phyloP scores from a whole-genome alignment of 2,113 vertebrate species.

The Sebastes fasciatus region DNA sequence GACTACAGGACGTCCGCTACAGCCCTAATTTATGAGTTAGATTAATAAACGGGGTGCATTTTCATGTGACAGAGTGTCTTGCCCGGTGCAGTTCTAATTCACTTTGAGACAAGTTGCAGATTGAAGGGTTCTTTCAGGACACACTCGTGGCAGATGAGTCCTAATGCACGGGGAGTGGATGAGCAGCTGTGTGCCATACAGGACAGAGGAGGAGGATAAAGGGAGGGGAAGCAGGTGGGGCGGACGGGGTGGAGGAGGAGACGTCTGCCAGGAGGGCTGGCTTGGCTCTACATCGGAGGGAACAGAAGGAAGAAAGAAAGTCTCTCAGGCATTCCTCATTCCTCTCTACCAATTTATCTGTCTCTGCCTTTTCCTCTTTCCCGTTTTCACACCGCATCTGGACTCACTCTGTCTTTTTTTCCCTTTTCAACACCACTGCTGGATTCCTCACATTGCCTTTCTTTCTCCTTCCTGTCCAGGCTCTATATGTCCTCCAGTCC shows the following conservation, averaged over 20 bases:
- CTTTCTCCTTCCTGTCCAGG: slow-evolving; percentile 60
- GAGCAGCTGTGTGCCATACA: slow-evolving; percentile 74
- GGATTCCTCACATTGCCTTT: slow-evolving; percentile 45
- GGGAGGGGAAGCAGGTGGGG: slow-evolving; percentile 73
- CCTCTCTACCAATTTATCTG: slow-evolving; percentile 68
- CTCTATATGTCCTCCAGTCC: slow-evolving; percentile 46
- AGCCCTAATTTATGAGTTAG: slow-evolving; percentile 15
- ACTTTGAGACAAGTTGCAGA: slow-evolving; percentile 46
- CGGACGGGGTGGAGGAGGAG: slow-evolving; percentile 69
- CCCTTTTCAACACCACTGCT: slow-evolving; percentile 50
- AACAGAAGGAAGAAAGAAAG: slow-evolving; percentile 72
- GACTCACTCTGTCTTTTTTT: slow-evolving; percentile 54
- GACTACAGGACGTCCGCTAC: slow-evolving; percentile 15
- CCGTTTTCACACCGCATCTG: slow-evolving; percentile 71
- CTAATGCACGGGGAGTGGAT: slow-evolving; percentile 50
- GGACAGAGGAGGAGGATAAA: slow-evolving; percentile 64
- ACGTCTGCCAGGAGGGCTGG: slow-evolving; percentile 68
- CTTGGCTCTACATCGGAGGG: slow-evolving; percentile 65
- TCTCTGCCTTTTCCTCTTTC: slow-evolving; percentile 63
- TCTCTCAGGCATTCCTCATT: slow-evolving; percentile 68
- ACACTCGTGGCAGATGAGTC: slow-evolving; percentile 43
- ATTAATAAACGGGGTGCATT: slow-evolving; percentile 41
- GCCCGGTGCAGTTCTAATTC: slow-evolving; percentile 35
- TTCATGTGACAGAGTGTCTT: slow-evolving; percentile 23
- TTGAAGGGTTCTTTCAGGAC: slow-evolving; percentile 54